phyloP scores from a whole-genome alignment of 2,888 invertebrate genomes.

The Amphipoea lucens region DNA sequence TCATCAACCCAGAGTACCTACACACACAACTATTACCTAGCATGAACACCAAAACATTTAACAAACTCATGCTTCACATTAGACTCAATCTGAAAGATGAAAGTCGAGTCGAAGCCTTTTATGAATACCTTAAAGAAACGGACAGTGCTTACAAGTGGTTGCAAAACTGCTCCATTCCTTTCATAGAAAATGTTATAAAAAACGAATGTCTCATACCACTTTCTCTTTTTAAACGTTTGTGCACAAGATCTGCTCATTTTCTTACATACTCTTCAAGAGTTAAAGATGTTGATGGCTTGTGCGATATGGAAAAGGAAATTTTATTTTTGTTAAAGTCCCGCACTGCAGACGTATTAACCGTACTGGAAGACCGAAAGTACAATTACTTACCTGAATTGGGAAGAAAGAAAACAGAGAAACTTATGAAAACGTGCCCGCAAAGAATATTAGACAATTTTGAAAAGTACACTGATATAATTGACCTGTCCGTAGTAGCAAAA shows the following conservation, averaged over 20 bases:
- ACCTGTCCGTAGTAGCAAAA: constrained; percentile 77
- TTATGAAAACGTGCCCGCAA: constrained; percentile 76
- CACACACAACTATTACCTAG: constrained; percentile 75
- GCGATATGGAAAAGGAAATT: constrained; percentile 18
- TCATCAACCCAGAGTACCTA: constrained; percentile 81
- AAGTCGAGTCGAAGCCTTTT: constrained; percentile 79
- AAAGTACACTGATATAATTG: constrained; percentile 65
- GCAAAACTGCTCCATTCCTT: not conserved
- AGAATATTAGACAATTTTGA: constrained; percentile 76
- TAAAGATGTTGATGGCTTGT: not conserved
- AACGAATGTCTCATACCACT: constrained; percentile 64
- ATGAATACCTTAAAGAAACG: constrained; percentile 52
- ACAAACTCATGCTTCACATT: constrained; percentile 78
- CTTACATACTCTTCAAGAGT: constrained; percentile 65
- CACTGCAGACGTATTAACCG: constrained; percentile 72
- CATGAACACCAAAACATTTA: constrained; percentile 78
- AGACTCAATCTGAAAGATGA: constrained; percentile 79
- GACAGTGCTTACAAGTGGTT: not conserved
- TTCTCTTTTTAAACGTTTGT: constrained; percentile 72
- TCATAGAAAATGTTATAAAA: constrained; percentile 50
- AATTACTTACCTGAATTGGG: constrained; percentile 65
- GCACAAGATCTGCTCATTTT: constrained; percentile 73
- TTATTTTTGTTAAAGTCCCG: constrained; percentile 68
- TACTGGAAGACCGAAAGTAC: constrained; percentile 64
- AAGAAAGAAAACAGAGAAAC: constrained; percentile 71